A percentile compares a stretch with the other conserved stretches of the same genome.
Evolutionary conservation across 1,140 invertebrate species (phyloP).

Genomic region (Triops cancriformis): DNA sequence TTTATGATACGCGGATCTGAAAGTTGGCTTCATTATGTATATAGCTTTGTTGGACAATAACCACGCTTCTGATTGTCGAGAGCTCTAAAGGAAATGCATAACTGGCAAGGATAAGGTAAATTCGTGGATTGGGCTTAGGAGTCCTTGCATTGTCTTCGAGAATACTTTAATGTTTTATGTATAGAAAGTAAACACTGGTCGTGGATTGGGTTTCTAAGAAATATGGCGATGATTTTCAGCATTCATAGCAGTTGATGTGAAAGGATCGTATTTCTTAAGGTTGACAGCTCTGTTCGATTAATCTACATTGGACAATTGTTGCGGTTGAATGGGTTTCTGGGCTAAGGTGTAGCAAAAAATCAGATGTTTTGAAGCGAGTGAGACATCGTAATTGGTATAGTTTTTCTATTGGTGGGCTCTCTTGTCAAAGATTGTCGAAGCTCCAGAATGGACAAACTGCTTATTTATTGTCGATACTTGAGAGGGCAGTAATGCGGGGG

Average conservation of each 20-base stretch:
- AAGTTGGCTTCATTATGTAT: no score
- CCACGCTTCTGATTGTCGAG: no score
- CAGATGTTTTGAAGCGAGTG: neutral
- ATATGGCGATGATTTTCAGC: no score
- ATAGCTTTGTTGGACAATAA: no score
- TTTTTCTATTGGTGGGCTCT: neutral
- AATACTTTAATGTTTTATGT: no score
- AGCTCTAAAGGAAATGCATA: no score
- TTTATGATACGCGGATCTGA: no score
- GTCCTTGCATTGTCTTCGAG: no score
- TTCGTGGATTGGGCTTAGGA: no score
- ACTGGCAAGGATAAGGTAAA: no score
- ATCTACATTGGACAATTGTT: neutral
- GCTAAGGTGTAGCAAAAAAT: neutral
- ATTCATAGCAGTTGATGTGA: neutral
- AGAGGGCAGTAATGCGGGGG: neutral
- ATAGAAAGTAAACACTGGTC: no score
- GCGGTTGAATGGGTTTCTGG: neutral
- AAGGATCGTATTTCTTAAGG: neutral
- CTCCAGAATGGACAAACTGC: neutral
- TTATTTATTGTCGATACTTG: neutral
- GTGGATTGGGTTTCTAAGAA: no score
- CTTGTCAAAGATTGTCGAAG: neutral
- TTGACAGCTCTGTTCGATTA: slow-evolving; percentile 9
- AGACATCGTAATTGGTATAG: neutral